phyloP scores from a whole-genome alignment of 1,140 invertebrate species.

The Halesus radiatus region DNA sequence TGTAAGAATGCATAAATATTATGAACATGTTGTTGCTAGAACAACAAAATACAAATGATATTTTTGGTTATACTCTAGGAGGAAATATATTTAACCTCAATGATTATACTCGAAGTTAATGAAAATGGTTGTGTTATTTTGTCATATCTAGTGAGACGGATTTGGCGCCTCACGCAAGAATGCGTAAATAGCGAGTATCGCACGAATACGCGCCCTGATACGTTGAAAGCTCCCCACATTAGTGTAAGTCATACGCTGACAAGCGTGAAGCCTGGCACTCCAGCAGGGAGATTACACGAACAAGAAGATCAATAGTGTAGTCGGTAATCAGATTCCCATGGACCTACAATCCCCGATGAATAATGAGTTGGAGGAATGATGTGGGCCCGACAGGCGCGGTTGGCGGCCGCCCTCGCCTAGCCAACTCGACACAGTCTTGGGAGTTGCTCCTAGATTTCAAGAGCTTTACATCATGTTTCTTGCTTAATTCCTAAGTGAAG shows the following conservation, averaged over 20 bases:
- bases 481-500: neutral
- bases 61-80: too few relatives aligned
- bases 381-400: slow-evolving; percentile 19
- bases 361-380: slow-evolving; percentile 30
- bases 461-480: neutral
- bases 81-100: too few relatives aligned
- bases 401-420: neutral
- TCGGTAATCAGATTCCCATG: slow-evolving; percentile 31
- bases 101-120: too few relatives aligned
- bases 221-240: neutral
- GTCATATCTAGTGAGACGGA: too few relatives aligned
- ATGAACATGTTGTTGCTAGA: too few relatives aligned
- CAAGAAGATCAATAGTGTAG: slow-evolving; percentile 30
- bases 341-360: slow-evolving; percentile 16
- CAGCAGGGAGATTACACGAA: neutral
- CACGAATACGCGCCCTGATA: neutral
- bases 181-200: neutral
- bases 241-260: neutral
- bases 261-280: slow-evolving; percentile 13
- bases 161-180: too few relatives aligned
- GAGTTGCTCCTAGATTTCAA: neutral
- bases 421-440: neutral
- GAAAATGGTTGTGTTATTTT: too few relatives aligned
- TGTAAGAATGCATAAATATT: too few relatives aligned
- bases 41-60: too few relatives aligned